phyloP scores from a whole-genome alignment of 2,113 vertebrate species.

The Hippocampus comes region DNA sequence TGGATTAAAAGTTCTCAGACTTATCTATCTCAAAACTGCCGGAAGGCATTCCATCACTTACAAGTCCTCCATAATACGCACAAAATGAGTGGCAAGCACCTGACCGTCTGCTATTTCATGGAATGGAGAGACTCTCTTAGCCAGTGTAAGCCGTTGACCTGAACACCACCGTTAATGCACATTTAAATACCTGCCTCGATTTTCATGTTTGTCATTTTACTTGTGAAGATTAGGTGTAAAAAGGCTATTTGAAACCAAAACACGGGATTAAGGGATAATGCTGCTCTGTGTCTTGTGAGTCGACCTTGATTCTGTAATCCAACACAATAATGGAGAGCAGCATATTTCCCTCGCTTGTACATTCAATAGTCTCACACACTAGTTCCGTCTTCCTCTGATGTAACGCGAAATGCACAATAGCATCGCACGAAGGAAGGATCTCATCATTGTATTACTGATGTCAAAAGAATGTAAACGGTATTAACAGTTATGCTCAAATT shows the following conservation, averaged over 20 bases:
- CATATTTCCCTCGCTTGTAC: slow-evolving; percentile 61
- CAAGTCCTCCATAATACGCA: slow-evolving; percentile 33
- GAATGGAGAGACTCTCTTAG: slow-evolving; percentile 50
- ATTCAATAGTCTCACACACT: slow-evolving; percentile 59
- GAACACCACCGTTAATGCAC: slow-evolving; percentile 63
- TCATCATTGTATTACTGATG: slow-evolving; percentile 46
- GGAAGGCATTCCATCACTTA: slow-evolving; percentile 52
- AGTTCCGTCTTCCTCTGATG: slow-evolving; percentile 57
- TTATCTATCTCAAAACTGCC: slow-evolving; percentile 38
- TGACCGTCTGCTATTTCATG: slow-evolving; percentile 37
- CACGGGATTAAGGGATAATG: slow-evolving; percentile 77
- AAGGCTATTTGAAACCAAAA: slow-evolving; percentile 77
- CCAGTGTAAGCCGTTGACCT: slow-evolving; percentile 66
- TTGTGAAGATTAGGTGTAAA: slow-evolving; percentile 72
- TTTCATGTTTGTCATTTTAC: slow-evolving; percentile 74
- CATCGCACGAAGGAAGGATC: slow-evolving; percentile 38
- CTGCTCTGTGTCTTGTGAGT: slow-evolving; percentile 71
- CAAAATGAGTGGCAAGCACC: slow-evolving; percentile 41
- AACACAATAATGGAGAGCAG: slow-evolving; percentile 69
- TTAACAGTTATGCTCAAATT: slow-evolving; percentile 32
- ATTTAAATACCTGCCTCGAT: slow-evolving; percentile 67
- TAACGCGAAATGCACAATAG: slow-evolving; percentile 59
- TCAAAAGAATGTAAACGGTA: slow-evolving; percentile 31
- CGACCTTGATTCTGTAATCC: slow-evolving; percentile 76
- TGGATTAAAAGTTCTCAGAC: slow-evolving; percentile 42